A percentile compares a stretch with the other conserved stretches of the same genome.
Conservation (phyloP, 2,113 vertebrate species). For the Heterotis niloticus region DNA sequence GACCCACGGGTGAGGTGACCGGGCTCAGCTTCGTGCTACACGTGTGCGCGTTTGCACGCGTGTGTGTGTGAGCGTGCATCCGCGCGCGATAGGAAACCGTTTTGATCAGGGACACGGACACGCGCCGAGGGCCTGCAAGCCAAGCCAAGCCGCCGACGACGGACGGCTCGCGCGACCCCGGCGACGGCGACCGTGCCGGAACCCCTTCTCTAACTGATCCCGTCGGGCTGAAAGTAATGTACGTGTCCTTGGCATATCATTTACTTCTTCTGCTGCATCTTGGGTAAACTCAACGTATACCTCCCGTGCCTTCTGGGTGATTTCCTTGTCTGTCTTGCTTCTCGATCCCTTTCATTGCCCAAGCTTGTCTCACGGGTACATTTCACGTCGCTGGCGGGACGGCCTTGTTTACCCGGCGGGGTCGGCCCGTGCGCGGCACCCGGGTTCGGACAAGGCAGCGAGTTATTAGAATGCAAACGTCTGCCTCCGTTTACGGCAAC, state of each 20-base stretch:
- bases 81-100: constrained; percentile 3
- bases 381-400: not conserved
- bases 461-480: too few relatives aligned
- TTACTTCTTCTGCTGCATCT: too few relatives aligned
- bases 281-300: not conserved
- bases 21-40: not conserved
- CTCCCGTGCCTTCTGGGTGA: not conserved
- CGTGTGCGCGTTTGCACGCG: constrained; percentile 22
- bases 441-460: too few relatives aligned
- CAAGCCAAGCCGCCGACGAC: constrained; percentile 36
- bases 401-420: not conserved
- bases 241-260: too few relatives aligned
- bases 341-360: not conserved
- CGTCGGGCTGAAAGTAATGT: constrained; percentile 47
- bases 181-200: constrained; percentile 8
- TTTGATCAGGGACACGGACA: constrained; percentile 32
- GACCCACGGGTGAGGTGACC: not conserved
- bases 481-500: too few relatives aligned
- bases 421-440: too few relatives aligned
- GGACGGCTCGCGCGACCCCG: constrained; percentile 42
- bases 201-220: constrained; percentile 65
- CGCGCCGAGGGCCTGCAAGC: constrained; percentile 5
- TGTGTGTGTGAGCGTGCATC: not conserved
- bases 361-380: not conserved
- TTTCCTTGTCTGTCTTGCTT: not conserved